Evolutionary conservation across 2,113 vertebrate genomes (phyloP), one percentile per base, ranked within the genome.

Genomic region (Eolophus roseicapilla): DNA sequence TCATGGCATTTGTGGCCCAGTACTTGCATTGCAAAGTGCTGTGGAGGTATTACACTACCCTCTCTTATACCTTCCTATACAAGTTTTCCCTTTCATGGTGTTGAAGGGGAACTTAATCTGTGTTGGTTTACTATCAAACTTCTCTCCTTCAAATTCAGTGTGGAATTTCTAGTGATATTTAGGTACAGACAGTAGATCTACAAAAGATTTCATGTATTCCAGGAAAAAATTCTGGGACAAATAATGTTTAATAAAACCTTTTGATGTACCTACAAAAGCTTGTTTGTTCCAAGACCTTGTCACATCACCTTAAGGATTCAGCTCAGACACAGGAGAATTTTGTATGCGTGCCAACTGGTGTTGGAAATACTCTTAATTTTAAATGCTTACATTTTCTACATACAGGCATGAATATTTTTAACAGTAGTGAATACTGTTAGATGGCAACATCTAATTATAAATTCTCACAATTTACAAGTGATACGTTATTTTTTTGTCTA

Each of bases 231-330:
- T 81, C 17, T 52, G 13, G 24, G 63, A 68, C 9, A 64, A 71
- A 71, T 31, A 53, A 16, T 21, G n/a, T 52, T 62, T 17, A 25
- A 9, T 77, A 46, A 83, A 80, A 41, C 7, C 14, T 69, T 53
- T 21, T 44, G 11, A 7, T 35, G 5, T 49, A 9, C 0, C 0
- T 74, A 23, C 23, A 19, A 25, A 82, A 92, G 18, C 2, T 1
- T 10, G 0, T 69, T 71, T 93, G n/a, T 75, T 37, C 12, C 18
- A 44, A 59, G 37, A 19, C 7, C 29, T 53, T 71, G 21, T 68
- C 21, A 47, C 2, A 24, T 70, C 9, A 10, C 7, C 29, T 55
- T 28, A 63, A 84, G 77, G 44, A 90, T 78, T 91, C 24, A 37
- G 19, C 39, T 84, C 35, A 47, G 49, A 11, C 2, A 0, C 33